Evolutionary conservation across 1,140 invertebrate species (phyloP).

Genomic region (Brachionus manjavacas): DNA sequence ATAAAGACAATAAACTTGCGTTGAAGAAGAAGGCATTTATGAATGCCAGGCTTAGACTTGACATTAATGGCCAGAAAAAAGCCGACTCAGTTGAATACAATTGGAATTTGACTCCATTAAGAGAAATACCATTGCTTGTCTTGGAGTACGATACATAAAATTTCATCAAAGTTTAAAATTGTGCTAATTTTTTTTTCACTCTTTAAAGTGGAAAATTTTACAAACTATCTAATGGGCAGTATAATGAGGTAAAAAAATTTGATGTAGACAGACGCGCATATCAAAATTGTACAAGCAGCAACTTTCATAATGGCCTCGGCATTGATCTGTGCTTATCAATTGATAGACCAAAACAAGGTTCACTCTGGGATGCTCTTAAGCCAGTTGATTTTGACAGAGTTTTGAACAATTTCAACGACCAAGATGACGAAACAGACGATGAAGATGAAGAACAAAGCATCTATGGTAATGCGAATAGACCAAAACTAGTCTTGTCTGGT

Average conservation of each 20-base stretch:
- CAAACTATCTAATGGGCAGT: constrained; percentile 30
- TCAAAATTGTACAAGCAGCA: constrained; percentile 3
- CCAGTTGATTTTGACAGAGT: constrained; percentile 18
- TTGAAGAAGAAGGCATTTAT: constrained; percentile 29
- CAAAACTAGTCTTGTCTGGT: constrained; percentile 1
- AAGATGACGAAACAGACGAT: constrained; percentile 25
- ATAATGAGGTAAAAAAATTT: constrained; percentile 19
- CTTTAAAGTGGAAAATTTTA: constrained; percentile 34
- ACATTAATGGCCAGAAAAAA: constrained; percentile 14
- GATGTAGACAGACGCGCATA: not conserved
- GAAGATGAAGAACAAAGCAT: not conserved
- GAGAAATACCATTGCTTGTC: constrained; percentile 25
- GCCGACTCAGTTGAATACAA: not conserved
- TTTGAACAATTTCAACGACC: not conserved
- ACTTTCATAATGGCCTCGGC: not conserved
- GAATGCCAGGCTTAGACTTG: constrained; percentile 18
- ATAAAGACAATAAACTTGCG: constrained; percentile 2
- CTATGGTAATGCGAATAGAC: not conserved
- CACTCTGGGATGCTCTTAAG: not conserved
- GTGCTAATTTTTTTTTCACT: not conserved
- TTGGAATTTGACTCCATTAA: constrained; percentile 8
- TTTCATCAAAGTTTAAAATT: not conserved
- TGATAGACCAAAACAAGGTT: constrained; percentile 15
- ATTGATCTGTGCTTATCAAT: constrained; percentile 7
- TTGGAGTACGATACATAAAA: not conserved